These are phyloP conservation scores for Agelaius tricolor DNA, from an alignment of 2,113 vertebrate genomes.

Conservation along the genomic window DNA sequence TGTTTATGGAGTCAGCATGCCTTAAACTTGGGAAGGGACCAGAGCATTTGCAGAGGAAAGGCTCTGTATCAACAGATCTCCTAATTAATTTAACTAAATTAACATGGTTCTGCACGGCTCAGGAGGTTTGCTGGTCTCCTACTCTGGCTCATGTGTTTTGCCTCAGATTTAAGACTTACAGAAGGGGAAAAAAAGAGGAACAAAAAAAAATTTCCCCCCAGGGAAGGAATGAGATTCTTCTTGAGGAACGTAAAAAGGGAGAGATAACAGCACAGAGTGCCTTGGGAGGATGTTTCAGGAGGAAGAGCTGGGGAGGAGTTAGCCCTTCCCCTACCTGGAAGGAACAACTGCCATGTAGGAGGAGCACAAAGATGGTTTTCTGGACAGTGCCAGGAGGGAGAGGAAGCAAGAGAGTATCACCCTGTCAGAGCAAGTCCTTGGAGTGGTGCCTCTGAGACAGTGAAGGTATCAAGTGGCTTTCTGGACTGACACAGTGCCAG, in stretches of 20 bases:
- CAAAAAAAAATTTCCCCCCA: not conserved
- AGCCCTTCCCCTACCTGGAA: not conserved
- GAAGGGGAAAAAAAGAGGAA: not conserved
- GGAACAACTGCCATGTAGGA: not conserved
- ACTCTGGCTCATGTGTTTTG: not conserved
- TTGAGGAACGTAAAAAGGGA: not conserved
- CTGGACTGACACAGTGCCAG: not conserved
- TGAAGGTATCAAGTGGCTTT: not conserved
- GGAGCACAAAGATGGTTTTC: not conserved
- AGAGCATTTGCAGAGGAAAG: not conserved
- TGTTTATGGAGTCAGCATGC: not conserved
- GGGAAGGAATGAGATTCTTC: not conserved
- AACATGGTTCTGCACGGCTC: not conserved
- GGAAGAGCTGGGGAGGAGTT: not conserved
- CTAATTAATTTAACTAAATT: not conserved
- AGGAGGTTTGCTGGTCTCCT: not conserved
- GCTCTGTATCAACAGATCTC: not conserved
- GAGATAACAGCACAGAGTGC: not conserved
- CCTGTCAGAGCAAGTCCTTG: not conserved
- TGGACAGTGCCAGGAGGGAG: not conserved
- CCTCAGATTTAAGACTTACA: not conserved
- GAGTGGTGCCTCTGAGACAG: not conserved
- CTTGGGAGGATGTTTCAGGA: not conserved
- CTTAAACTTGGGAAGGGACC: not conserved
- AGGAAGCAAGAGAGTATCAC: not conserved